phyloP scores from a whole-genome alignment of 2,113 vertebrate genomes.

The Ptyas mucosa region DNA sequence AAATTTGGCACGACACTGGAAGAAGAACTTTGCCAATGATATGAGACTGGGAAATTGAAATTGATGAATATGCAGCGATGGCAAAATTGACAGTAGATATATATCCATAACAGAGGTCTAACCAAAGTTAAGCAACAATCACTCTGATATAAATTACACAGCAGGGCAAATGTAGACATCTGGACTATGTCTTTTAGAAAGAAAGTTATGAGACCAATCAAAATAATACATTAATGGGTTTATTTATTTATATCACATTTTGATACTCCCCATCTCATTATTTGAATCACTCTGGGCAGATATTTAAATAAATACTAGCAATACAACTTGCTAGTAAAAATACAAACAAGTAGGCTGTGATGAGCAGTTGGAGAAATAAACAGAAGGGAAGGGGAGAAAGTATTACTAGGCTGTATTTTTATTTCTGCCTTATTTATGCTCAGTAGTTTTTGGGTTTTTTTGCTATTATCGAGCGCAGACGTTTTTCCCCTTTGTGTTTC shows the following conservation, averaged over 20 bases:
- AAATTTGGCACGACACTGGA: background rate
- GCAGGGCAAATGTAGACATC: background rate
- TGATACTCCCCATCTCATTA: background rate
- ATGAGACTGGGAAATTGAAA: background rate
- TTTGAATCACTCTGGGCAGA: background rate
- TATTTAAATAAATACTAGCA: background rate
- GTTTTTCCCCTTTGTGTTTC: background rate
- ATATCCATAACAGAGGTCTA: background rate
- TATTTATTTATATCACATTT: background rate
- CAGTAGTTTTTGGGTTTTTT: background rate
- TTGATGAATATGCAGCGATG: background rate
- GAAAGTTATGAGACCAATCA: background rate
- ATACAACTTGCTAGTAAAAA: background rate
- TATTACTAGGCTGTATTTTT: background rate
- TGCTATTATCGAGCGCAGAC: background rate
- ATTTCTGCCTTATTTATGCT: background rate
- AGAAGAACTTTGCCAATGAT: background rate
- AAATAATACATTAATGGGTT: background rate
- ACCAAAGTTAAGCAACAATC: background rate
- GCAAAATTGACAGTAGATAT: background rate
- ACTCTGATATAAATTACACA: background rate
- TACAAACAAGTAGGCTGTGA: background rate
- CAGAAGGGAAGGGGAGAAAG: background rate
- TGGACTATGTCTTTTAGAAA: background rate
- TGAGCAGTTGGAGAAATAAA: background rate